Evolutionary conservation across 2,797 vertebrate species (phyloP), one percentile per base, ranked within the genome.

Genomic region (Alosa sapidissima): DNA sequence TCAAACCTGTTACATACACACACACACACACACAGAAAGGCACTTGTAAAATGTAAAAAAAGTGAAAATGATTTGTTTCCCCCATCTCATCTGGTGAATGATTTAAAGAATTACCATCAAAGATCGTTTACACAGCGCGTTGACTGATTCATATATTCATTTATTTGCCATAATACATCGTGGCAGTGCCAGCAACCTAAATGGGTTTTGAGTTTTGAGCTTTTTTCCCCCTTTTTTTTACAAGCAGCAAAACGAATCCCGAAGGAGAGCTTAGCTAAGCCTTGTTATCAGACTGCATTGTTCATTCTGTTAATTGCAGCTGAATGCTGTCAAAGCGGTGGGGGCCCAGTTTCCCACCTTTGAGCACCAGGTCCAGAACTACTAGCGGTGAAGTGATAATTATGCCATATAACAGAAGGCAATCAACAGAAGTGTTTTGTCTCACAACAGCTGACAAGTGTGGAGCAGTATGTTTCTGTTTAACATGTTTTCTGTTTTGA

Each of bases 341-440:
- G 16, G 41, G 72, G 54, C 54, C 72, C n/a, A 65, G 16, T 47
- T 21, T 47, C 19, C 72, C 72, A 78, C 72, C 72, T 78, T 41
- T 47, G 72, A 19, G 36, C 16, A 21, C 5, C 33, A 14, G 68
- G 33, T 6, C 3, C 68, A 14, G 68, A 75, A 75, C 14, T 78
- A 78, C 72, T 19, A 5, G 72, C 72, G 19, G 16, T 21, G 41
- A 47, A 78, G 72, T 78, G 68, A 41, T 75, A 78, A 78, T 78
- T 47, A 47, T 21, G 16, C 5, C 72, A 10, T 36, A 47, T 6
- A 78, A 47, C 36, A 75, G 68, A 75, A 75, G 16, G 36, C 68
- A 75, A 75, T 75, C 68, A 75, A 75, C 68, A 75, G 19, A 75
- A 47, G 72, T 21, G 72, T 16, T 47, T 19, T 78, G 60, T 21